A percentile compares a stretch with the other conserved stretches of the same genome.
These are phyloP conservation scores for Picus viridis DNA, from an alignment of 2,797 vertebrate species.

Conservation along the genomic window DNA sequence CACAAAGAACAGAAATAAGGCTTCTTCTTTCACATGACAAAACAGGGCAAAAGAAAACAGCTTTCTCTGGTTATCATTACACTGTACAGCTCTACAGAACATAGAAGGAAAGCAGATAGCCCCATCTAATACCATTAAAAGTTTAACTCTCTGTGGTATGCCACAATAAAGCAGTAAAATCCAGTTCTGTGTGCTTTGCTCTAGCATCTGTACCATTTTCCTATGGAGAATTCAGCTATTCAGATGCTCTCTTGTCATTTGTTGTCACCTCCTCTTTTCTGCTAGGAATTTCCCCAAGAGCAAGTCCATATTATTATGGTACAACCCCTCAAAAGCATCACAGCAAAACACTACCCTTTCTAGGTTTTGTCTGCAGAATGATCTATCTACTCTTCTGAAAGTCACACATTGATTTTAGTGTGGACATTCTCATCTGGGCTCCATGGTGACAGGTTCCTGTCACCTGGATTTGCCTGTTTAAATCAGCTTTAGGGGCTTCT, in stretches of 20 bases:
- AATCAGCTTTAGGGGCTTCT: not conserved
- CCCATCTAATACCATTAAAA: not conserved
- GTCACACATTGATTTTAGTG: not conserved
- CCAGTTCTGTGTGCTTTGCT: not conserved
- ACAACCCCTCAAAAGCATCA: not conserved
- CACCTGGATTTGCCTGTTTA: not conserved
- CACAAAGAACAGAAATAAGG: not conserved
- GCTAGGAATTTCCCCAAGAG: not conserved
- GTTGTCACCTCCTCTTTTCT: not conserved
- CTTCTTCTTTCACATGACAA: slow-evolving; percentile 14
- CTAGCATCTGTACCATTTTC: not conserved
- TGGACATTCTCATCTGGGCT: not conserved
- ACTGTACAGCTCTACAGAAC: not conserved
- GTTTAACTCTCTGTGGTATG: not conserved
- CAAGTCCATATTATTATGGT: not conserved
- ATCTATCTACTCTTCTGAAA: not conserved
- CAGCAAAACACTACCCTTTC: not conserved
- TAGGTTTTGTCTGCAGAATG: not conserved
- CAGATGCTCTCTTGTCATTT: not conserved
- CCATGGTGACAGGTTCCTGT: not conserved
- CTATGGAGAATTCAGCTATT: not conserved
- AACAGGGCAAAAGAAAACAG: slow-evolving; percentile 5
- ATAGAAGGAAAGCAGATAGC: not conserved
- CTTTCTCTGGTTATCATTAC: not conserved
- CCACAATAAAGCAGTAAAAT: not conserved